Conservation (phyloP, 2,888 invertebrate genomes). For the Pollenia angustigena region DNA sequence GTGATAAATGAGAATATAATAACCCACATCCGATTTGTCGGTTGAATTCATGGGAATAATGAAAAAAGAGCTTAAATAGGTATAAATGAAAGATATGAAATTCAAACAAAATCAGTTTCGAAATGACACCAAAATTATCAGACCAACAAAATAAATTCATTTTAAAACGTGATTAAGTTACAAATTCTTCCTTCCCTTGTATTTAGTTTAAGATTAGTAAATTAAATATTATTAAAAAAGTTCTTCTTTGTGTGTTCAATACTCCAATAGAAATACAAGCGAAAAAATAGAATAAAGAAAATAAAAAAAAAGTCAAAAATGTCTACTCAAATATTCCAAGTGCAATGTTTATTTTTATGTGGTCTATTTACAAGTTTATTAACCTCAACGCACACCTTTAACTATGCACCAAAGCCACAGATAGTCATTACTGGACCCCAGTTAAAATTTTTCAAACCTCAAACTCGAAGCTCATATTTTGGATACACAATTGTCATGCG, state of each 20-base stretch:
- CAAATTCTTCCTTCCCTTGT: background rate
- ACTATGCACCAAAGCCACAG: slow-evolving; percentile 71
- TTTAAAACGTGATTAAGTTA: slow-evolving; percentile 11
- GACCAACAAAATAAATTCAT: background rate
- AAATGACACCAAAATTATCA: slow-evolving; percentile 19
- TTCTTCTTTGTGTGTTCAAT: slow-evolving; percentile 4
- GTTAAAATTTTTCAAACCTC: slow-evolving; percentile 67
- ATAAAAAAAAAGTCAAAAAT: slow-evolving; percentile 45
- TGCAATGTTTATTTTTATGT: slow-evolving; percentile 62
- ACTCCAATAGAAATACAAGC: background rate
- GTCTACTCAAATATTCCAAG: slow-evolving; percentile 57
- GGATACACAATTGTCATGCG: slow-evolving; percentile 72
- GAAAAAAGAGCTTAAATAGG: slow-evolving; percentile 6
- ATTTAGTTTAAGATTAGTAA: background rate
- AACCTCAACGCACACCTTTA: slow-evolving; percentile 66
- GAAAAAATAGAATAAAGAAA: slow-evolving; percentile 10
- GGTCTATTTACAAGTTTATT: slow-evolving; percentile 67
- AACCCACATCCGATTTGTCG: slow-evolving; percentile 56
- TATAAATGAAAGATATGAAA: background rate
- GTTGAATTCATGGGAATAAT: slow-evolving; percentile 11
- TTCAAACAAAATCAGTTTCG: background rate
- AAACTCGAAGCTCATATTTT: slow-evolving; percentile 71
- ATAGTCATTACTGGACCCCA: slow-evolving; percentile 68
- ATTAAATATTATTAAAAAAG: background rate
- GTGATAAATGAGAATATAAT: slow-evolving; percentile 58